These are phyloP conservation scores for Oasisia sp. DNA, from an alignment of 2,888 invertebrate genomes.

Conservation along the genomic window DNA sequence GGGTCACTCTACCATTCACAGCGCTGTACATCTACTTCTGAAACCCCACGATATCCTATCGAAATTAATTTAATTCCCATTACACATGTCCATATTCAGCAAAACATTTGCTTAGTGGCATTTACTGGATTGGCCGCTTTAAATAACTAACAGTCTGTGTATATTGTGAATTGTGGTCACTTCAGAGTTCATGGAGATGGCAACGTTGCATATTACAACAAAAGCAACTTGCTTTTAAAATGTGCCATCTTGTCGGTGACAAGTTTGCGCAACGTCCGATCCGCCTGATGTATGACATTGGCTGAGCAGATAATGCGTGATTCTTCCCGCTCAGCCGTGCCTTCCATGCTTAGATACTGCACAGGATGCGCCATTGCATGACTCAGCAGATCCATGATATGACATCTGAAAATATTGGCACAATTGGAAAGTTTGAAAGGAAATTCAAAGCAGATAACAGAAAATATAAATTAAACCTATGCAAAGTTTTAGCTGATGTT, in stretches of 20 bases:
- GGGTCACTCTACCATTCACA: too few species aligned
- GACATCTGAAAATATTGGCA: not conserved
- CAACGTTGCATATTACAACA: not conserved
- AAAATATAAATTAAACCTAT: not conserved
- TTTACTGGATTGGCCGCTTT: too few species aligned
- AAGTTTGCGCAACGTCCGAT: not conserved
- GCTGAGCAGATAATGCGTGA: not conserved
- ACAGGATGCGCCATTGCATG: constrained; percentile 7
- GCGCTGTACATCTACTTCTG: too few species aligned
- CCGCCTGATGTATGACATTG: not conserved
- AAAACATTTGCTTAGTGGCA: too few species aligned
- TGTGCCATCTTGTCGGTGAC: not conserved
- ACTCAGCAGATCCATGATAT: not conserved
- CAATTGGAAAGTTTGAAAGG: not conserved
- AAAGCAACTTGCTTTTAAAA: not conserved
- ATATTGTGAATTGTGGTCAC: too few species aligned
- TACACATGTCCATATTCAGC: too few species aligned
- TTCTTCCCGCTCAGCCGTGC: not conserved
- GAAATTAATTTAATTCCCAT: too few species aligned
- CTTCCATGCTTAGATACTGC: not conserved
- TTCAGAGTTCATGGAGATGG: not conserved
- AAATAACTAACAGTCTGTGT: too few species aligned
- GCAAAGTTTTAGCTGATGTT: too few species aligned
- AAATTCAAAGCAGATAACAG: not conserved
- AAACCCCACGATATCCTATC: too few species aligned